phyloP scores from a whole-genome alignment of 2,888 invertebrate species.

The Sinodicranocentrus sp. region DNA sequence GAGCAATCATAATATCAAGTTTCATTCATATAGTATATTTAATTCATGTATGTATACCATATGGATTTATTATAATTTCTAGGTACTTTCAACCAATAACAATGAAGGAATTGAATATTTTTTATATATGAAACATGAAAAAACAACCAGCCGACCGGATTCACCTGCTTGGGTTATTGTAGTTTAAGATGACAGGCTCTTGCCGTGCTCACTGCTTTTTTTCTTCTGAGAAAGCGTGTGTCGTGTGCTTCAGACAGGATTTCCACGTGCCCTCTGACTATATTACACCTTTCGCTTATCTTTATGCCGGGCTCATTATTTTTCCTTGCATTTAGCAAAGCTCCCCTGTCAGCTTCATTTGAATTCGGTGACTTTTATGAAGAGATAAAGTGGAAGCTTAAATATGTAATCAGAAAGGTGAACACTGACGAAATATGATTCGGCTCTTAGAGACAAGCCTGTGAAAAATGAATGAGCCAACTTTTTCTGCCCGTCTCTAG shows the following conservation, averaged over 20 bases:
- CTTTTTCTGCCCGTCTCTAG: not conserved
- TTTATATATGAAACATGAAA: constrained; percentile 17
- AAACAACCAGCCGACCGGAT: constrained; percentile 40
- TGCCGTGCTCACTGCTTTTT: not conserved
- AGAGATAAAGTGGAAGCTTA: constrained; percentile 22
- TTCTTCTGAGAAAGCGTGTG: constrained; percentile 29
- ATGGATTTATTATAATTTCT: not conserved
- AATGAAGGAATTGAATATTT: not conserved
- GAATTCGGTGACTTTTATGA: constrained; percentile 31
- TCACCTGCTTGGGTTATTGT: constrained; percentile 42
- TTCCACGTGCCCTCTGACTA: constrained; percentile 60
- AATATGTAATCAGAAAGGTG: not conserved
- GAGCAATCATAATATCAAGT: not conserved
- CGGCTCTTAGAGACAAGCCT: not conserved
- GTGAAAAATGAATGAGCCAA: constrained; percentile 17
- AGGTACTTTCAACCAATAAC: constrained; percentile 16
- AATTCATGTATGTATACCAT: not conserved
- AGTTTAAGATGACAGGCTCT: constrained; percentile 1
- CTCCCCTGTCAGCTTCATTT: constrained; percentile 26
- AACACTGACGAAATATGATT: not conserved
- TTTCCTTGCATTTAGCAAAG: not conserved
- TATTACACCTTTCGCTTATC: constrained; percentile 26
- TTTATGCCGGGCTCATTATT: constrained; percentile 2
- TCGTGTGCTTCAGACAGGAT: constrained; percentile 70
- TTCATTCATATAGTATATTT: not conserved